These are phyloP conservation scores for Lapara coniferarum DNA, from an alignment of 2,888 invertebrate species.

Conservation along the genomic window DNA sequence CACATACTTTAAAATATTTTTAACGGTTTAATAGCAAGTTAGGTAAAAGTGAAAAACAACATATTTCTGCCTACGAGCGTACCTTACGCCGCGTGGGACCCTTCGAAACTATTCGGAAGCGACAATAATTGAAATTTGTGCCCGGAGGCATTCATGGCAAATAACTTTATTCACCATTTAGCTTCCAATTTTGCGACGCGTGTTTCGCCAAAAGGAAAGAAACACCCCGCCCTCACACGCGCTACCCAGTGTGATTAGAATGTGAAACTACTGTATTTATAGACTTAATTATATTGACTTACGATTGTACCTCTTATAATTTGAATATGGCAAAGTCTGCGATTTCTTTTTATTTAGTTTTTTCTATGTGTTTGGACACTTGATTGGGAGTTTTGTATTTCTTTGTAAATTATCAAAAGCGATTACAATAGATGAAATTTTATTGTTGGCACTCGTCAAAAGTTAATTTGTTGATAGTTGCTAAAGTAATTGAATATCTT, in stretches of 20 bases:
- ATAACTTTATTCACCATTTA: conserved; percentile 82
- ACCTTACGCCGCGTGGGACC: conserved; percentile 50
- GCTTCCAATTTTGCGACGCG: conserved; percentile 73
- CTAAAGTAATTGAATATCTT: too few species aligned
- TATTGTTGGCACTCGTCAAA: too few species aligned
- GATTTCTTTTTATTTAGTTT: too few species aligned
- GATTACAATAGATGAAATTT: too few species aligned
- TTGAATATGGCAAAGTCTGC: too few species aligned
- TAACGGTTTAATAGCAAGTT: not conserved
- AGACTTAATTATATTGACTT: too few species aligned
- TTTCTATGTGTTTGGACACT: too few species aligned
- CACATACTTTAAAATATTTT: too few species aligned
- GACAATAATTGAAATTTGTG: conserved; percentile 84
- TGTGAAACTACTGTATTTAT: not conserved
- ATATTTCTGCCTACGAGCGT: conserved; percentile 46
- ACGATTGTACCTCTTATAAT: too few species aligned
- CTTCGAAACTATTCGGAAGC: conserved; percentile 82
- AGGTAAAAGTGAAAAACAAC: not conserved
- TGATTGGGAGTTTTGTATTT: too few species aligned
- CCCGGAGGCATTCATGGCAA: conserved; percentile 83
- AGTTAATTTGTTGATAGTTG: too few species aligned
- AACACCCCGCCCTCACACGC: conserved; percentile 37
- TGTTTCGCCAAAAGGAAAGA: conserved; percentile 60
- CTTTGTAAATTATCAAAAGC: too few species aligned
- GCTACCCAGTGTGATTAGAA: conserved; percentile 3